Percentiles rank a stretch among this genome's conserved stretches.
These are phyloP conservation scores for Drosophila funebris DNA, from an alignment of 1,140 invertebrate species.

Conservation along the genomic window DNA sequence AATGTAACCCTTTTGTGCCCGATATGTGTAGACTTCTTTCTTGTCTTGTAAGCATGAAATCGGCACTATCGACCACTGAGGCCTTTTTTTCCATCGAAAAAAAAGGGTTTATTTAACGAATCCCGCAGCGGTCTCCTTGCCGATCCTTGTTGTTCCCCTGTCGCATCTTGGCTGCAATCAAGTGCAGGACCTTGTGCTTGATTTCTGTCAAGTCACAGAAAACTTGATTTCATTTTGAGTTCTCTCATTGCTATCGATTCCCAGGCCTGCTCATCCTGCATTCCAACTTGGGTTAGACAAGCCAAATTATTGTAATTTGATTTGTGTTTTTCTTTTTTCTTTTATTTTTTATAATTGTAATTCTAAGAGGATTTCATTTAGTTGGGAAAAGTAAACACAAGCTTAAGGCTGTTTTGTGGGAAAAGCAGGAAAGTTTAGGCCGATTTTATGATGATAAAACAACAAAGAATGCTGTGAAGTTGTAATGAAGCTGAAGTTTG, in stretches of 20 bases:
- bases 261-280: conserved; percentile 29
- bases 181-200: conserved; percentile 58
- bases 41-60: conserved; percentile 59
- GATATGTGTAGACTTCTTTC: conserved; percentile 26
- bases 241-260: conserved; percentile 7
- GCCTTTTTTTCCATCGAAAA: conserved; percentile 48
- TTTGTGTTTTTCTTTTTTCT: conserved; percentile 33
- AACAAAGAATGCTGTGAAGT: no score
- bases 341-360: no score
- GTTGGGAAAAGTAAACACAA: conserved; percentile 38
- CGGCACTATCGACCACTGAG: conserved; percentile 29
- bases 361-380: conserved; percentile 54
- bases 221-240: conserved; percentile 48
- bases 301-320: conserved; percentile 49
- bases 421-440: background rate
- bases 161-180: conserved; percentile 47
- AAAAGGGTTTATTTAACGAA: conserved; percentile 15
- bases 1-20: conserved; percentile 56
- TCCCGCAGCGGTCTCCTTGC: conserved; percentile 18
- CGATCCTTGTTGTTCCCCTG: no score
- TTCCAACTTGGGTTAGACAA: conserved; percentile 25
- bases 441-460: background rate
- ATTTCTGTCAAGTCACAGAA: conserved; percentile 73
- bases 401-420: background rate
- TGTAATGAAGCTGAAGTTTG: no score